These are phyloP conservation scores for Achlya flavicornis DNA, from an alignment of 2,888 invertebrate genomes.

Conservation along the genomic window DNA sequence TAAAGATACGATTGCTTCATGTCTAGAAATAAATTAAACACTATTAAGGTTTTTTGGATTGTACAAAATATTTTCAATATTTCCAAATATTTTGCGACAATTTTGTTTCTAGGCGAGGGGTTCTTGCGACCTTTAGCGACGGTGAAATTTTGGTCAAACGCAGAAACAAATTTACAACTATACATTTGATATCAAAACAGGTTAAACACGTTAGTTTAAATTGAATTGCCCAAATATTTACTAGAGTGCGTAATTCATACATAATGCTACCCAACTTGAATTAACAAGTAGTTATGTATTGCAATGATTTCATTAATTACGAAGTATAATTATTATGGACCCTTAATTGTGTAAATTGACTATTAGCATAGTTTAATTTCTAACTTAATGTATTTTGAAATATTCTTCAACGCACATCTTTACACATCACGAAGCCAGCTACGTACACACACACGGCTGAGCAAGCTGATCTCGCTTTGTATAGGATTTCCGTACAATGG, in stretches of 20 bases:
- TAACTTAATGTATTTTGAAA: constrained; percentile 1
- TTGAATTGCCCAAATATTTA: constrained; percentile 38
- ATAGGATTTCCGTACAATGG: no score
- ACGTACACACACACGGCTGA: no score
- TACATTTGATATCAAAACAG: background rate
- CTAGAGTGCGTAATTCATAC: constrained; percentile 47
- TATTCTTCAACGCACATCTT: background rate
- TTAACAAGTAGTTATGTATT: background rate
- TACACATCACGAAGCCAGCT: no score
- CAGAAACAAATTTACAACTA: background rate
- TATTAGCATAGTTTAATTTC: constrained; percentile 8
- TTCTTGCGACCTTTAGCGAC: background rate
- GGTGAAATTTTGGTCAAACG: no score
- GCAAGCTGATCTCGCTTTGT: no score
- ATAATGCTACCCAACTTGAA: background rate
- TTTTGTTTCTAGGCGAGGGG: no score
- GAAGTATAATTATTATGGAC: background rate
- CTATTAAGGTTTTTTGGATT: no score
- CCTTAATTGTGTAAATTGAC: constrained; percentile 1
- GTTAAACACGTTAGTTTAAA: background rate
- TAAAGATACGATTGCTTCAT: background rate
- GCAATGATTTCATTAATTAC: background rate
- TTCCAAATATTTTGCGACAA: no score
- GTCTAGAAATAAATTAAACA: no score
- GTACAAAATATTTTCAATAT: no score